Percentiles rank a stretch among this genome's conserved stretches.
These are phyloP conservation scores for Probosciger aterrimus DNA, from an alignment of 2,113 vertebrate genomes.

Conservation along the genomic window DNA sequence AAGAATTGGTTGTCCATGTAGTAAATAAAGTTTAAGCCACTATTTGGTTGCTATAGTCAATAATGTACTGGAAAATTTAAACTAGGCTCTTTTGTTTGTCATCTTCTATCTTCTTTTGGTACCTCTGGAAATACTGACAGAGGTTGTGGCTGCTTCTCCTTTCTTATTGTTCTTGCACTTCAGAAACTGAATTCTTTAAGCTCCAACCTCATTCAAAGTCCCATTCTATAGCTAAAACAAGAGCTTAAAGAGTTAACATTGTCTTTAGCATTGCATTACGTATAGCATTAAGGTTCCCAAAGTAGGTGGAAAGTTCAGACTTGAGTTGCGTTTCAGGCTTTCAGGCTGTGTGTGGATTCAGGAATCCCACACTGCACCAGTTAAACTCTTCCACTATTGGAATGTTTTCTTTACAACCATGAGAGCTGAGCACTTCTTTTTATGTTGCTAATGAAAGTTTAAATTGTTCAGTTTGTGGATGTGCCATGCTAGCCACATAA, in stretches of 20 bases:
- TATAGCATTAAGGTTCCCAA: neutral
- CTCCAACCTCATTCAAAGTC: neutral
- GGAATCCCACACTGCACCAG: neutral
- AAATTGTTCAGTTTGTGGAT: conserved; percentile 14
- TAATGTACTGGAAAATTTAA: neutral
- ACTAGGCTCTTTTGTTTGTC: neutral
- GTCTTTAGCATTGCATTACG: neutral
- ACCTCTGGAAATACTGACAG: neutral
- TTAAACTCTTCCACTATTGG: neutral
- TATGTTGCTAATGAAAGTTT: neutral
- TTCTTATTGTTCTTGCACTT: neutral
- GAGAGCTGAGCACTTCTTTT: neutral
- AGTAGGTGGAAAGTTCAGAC: neutral
- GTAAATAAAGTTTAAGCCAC: neutral
- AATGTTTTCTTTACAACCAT: conserved; percentile 21
- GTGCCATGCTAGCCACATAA: conserved; percentile 19
- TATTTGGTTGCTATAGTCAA: neutral
- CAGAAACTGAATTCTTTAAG: neutral
- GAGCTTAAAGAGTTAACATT: neutral
- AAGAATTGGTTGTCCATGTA: neutral
- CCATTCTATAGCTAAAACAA: neutral
- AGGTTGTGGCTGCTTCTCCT: neutral
- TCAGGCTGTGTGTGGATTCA: neutral
- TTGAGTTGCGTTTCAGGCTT: neutral
- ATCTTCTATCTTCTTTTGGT: neutral